Evolutionary conservation across 2,113 vertebrate species (phyloP).

Genomic region (Parotia lawesii): DNA sequence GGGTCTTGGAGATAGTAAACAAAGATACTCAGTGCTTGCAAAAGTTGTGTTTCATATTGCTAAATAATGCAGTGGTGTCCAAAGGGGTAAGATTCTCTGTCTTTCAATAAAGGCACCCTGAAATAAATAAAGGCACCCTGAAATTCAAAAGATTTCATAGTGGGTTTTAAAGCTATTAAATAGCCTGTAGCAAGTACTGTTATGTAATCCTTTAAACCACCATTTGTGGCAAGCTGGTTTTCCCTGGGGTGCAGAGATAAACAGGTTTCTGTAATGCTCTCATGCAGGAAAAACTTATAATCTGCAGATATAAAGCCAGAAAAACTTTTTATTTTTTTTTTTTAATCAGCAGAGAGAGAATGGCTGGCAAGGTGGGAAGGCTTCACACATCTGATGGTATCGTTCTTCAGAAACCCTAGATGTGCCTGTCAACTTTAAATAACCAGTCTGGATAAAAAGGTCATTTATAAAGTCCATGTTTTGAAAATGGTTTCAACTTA

Average conservation of each 20-base stretch:
- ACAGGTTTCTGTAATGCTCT: not conserved
- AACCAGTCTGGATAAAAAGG: not conserved
- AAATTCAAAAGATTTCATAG: not conserved
- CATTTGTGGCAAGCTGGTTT: not conserved
- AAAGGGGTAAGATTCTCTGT: not conserved
- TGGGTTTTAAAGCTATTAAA: not conserved
- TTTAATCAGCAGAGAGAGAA: not conserved
- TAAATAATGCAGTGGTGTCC: not conserved
- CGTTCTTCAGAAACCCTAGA: not conserved
- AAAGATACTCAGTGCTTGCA: not conserved
- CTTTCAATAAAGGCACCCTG: not conserved
- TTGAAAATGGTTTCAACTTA: not conserved
- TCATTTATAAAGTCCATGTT: not conserved
- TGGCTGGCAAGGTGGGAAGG: not conserved
- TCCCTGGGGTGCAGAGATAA: not conserved
- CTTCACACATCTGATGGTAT: not conserved
- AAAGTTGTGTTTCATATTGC: not conserved
- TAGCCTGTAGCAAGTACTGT: not conserved
- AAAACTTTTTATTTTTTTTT: not conserved
- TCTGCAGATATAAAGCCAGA: not conserved
- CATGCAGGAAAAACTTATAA: not conserved
- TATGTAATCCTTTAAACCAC: constrained; percentile 29
- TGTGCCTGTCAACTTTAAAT: not conserved
- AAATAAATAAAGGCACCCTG: not conserved
- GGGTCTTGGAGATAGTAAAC: not conserved